phyloP scores from a whole-genome alignment of 2,888 invertebrate species.

The Tetrapedia diversipes region DNA sequence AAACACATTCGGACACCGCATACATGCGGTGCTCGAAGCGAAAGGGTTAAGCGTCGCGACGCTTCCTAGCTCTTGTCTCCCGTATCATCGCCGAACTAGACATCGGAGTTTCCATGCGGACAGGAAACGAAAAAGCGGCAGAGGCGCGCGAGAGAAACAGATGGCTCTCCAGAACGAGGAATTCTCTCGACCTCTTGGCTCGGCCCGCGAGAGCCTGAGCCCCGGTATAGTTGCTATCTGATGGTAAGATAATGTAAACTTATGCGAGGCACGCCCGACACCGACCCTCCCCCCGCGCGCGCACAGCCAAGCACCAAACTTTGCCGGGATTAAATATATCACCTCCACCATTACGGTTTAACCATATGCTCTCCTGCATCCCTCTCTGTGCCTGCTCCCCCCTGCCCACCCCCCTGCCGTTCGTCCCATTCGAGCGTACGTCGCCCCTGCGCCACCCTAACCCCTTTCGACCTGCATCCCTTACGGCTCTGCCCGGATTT shows the following conservation, averaged over 20 bases:
- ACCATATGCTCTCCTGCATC: slow-evolving; percentile 78
- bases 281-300: slow-evolving; percentile 71
- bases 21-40: too few relatives aligned
- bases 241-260: slow-evolving; percentile 83
- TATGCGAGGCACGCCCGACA: slow-evolving; percentile 82
- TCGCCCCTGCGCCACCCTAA: slow-evolving; percentile 19
- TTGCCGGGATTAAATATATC: slow-evolving; percentile 81
- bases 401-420: slow-evolving; percentile 34
- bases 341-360: slow-evolving; percentile 80
- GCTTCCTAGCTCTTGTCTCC: too few relatives aligned
- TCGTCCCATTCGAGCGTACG: slow-evolving; percentile 52
- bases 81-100: too few relatives aligned
- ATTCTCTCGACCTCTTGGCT: slow-evolving; percentile 60
- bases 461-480: slow-evolving; percentile 52
- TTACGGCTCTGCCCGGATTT: slow-evolving; percentile 60
- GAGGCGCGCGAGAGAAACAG: not conserved
- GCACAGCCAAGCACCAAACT: slow-evolving; percentile 77
- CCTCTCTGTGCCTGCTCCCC: too few relatives aligned
- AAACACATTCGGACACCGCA: too few relatives aligned
- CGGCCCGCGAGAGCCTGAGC: slow-evolving; percentile 51
- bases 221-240: slow-evolving; percentile 78
- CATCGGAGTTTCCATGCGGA: too few relatives aligned
- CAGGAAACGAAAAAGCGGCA: too few relatives aligned
- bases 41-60: too few relatives aligned
- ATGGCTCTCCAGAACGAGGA: slow-evolving; percentile 46